Evolutionary conservation across 2,888 invertebrate species (phyloP).

Genomic region (Cephonodes hylas): DNA sequence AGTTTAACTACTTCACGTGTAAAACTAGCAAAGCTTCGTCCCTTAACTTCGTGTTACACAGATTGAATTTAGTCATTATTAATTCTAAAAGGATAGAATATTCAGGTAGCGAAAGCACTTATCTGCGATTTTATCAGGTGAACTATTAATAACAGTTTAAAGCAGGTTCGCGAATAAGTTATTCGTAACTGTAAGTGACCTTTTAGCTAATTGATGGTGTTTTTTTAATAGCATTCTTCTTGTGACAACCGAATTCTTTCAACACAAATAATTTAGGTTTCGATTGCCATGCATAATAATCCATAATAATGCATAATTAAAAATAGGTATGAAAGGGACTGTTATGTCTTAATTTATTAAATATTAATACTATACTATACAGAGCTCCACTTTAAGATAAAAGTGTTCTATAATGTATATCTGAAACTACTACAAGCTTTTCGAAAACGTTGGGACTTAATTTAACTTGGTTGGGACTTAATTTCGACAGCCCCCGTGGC

Average conservation of each 20-base stretch:
- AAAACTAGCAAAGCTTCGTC: conserved; percentile 9
- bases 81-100: conserved; percentile 2
- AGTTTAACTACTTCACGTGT: conserved; percentile 2
- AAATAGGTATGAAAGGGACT: too few relatives aligned
- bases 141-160: conserved; percentile 11
- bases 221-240: not conserved
- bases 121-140: not conserved
- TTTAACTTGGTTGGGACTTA: too few relatives aligned
- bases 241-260: not conserved
- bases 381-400: too few relatives aligned
- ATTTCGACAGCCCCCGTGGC: too few relatives aligned
- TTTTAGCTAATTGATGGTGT: conserved; percentile 23
- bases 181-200: conserved; percentile 49
- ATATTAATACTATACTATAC: too few relatives aligned
- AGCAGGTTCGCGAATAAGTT: conserved; percentile 42
- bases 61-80: conserved; percentile 9
- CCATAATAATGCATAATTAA: too few relatives aligned
- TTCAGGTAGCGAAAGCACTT: conserved; percentile 9
- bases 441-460: too few relatives aligned
- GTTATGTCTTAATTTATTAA: too few relatives aligned
- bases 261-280: not conserved
- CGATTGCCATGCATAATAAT: too few relatives aligned
- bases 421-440: too few relatives aligned
- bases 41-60: conserved; percentile 21
- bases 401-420: too few relatives aligned